Base-by-base conservation (phyloP, 1,140 invertebrate genomes). In the Vanessa atalanta region DNA sequence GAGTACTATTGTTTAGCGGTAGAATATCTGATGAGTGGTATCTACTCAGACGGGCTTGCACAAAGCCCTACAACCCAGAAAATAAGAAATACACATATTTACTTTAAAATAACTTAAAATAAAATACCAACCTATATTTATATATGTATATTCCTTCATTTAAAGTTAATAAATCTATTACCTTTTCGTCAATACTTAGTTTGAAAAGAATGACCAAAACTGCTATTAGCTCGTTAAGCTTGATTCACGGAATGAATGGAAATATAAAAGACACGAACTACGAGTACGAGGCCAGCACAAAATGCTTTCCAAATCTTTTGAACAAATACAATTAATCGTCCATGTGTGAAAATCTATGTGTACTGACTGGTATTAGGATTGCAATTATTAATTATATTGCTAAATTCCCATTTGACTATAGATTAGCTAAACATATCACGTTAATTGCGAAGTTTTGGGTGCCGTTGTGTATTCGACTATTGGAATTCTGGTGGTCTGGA, bases 401-500 rank as follows among this genome's bases (percentile, higher is more conserved):
- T 15, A 23, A 14, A 61, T 61, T 61, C 31, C 57, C 57, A 37
- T 37, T 61, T 37, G 31, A 31, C 57, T 37, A 61, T 61, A 61
- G 12, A 61, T 60, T 57, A 57, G 20, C 23, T 57, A 57, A 57
- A 57, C 20, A 26, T 57, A 57, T 57, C 55, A 31, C 57, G 31
- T 61, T 61, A 61, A 61, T 61, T 61, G 14, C 23, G 23, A 61
- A 61, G 57, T 37, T 31, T 31, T 61, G 31, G 23, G 14, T 31
- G 14, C 31, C 57, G 13, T 26, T 60, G 55, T 61, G 57, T 61
- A 26, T 26, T 37, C 57, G 11, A 23, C 26, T 61, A 61, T 61
- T 61, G 26, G 26, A 37, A n/a, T 61, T 8, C 12, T 31, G 14
- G 2, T 31, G 26, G 5, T 31, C 26, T 15, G 31, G 57, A 37